A percentile compares a stretch with the other conserved stretches of the same genome.
Conservation (phyloP, 2,888 invertebrate genomes). For the Dyspetes luteomarginatus region DNA sequence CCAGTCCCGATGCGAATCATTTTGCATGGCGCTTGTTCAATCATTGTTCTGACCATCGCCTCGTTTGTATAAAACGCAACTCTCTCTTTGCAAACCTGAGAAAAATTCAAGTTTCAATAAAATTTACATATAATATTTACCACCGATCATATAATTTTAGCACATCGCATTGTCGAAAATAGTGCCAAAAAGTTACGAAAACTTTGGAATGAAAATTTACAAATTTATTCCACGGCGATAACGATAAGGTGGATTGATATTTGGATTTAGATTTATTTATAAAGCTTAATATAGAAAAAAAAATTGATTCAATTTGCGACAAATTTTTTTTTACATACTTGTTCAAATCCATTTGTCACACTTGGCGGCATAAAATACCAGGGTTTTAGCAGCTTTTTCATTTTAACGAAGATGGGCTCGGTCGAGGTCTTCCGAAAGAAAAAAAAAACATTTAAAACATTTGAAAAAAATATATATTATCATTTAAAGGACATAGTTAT, state of each 20-base stretch:
- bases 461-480: too few relatives aligned
- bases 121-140: not conserved
- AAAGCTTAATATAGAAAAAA: too few relatives aligned
- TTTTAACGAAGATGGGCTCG: conserved; percentile 59
- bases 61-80: conserved; percentile 74
- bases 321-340: conserved; percentile 70
- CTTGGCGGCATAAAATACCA: conserved; percentile 67
- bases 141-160: too few relatives aligned
- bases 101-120: not conserved
- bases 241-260: too few relatives aligned
- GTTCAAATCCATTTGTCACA: conserved; percentile 67
- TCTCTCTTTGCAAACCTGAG: conserved; percentile 72
- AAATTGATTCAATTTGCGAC: too few relatives aligned
- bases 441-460: too few relatives aligned
- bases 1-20: conserved; percentile 70
- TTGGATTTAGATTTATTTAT: too few relatives aligned
- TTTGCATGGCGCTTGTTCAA: conserved; percentile 68
- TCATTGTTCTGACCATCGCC: conserved; percentile 62
- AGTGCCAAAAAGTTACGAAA: too few relatives aligned
- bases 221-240: too few relatives aligned
- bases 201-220: too few relatives aligned
- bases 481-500: too few relatives aligned
- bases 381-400: conserved; percentile 68
- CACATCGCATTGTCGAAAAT: too few relatives aligned
- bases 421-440: conserved; percentile 59